phyloP scores from a whole-genome alignment of 2,797 vertebrate species.

The Gouania willdenowi region DNA sequence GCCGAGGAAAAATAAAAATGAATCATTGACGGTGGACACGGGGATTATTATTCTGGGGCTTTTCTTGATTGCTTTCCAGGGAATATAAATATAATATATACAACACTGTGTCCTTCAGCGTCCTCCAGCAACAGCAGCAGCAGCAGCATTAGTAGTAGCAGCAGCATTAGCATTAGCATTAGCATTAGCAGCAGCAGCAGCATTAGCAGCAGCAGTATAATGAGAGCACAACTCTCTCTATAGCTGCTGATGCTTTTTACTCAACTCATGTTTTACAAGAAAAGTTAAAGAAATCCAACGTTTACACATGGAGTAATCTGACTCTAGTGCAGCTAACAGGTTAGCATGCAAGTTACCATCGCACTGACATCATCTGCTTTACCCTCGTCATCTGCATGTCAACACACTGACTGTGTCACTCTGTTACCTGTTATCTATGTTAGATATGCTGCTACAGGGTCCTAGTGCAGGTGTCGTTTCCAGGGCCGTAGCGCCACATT shows the following conservation, averaged over 20 bases:
- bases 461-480: too few relatives aligned
- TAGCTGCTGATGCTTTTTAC: conserved; percentile 9
- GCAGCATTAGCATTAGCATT: conserved; percentile 34
- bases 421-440: too few relatives aligned
- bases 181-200: conserved; percentile 55
- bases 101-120: conserved; percentile 73
- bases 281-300: conserved; percentile 22
- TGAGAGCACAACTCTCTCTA: conserved; percentile 38
- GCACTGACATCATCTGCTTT: too few relatives aligned
- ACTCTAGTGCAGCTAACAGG: too few relatives aligned
- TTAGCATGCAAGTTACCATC: too few relatives aligned
- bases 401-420: too few relatives aligned
- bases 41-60: conserved; percentile 72
- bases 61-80: conserved; percentile 76
- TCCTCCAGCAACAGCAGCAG: conserved; percentile 70
- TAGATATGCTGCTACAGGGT: too few relatives aligned
- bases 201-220: conserved; percentile 33
- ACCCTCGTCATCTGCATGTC: too few relatives aligned
- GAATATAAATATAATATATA: conserved; percentile 76
- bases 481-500: too few relatives aligned
- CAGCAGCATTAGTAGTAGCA: conserved; percentile 67
- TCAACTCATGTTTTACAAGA: background rate
- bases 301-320: too few relatives aligned
- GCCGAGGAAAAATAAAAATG: conserved; percentile 76
- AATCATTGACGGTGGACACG: conserved; percentile 70